Base-by-base conservation (phyloP, 2,113 vertebrate species). In the Nerophis lumbriciformis region DNA sequence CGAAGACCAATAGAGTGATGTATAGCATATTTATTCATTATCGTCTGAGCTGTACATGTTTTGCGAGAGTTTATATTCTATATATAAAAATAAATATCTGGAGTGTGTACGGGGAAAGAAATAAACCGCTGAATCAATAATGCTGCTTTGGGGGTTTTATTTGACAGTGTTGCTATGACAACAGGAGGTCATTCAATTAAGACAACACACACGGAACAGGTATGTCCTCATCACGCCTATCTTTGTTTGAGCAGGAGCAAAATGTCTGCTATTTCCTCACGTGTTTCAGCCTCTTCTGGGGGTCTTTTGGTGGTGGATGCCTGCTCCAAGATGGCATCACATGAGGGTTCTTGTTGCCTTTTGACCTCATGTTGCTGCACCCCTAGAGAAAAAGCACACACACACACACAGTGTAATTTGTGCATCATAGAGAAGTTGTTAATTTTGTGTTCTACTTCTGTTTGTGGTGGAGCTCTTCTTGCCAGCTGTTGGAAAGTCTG, bases 31-130 rank as follows among this genome's bases (percentile, higher is more conserved):
- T 87, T 84, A 57, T 45, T 45, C 65, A 85, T 81, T 80, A 83
- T 82, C 80, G 87, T 89, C 89, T 6, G 14, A 72, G 85, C 83
- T 87, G 82, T 90, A 84, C 74, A 88, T 88, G 89, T 90, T 90
- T 90, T 89, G 80, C 85, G 88, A 91, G 84, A 89, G 70, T 91
- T 89, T 90, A 88, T 91, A 90, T 89, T 90, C 63, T 86, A 86
- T 82, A 69, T 28, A 28, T 28, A 28, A 28, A 83, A 83, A 50
- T 72, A 69, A 77, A 45, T 78, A 79, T 80, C 78, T 83, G 83
- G 77, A 77, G 73, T 88, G 83, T 87, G 78, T 72, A 75, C 50
- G 69, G 57, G 45, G 62, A 77, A 76, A 81, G 38, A 75, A 89
- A 89, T 80, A 87, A 87, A 90, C 66, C 47, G 19, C 59, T 62